A percentile compares a stretch with the other conserved stretches of the same genome.
Evolutionary conservation across 2,888 invertebrate species (phyloP).

Genomic region (Scelioninae gen. 1): DNA sequence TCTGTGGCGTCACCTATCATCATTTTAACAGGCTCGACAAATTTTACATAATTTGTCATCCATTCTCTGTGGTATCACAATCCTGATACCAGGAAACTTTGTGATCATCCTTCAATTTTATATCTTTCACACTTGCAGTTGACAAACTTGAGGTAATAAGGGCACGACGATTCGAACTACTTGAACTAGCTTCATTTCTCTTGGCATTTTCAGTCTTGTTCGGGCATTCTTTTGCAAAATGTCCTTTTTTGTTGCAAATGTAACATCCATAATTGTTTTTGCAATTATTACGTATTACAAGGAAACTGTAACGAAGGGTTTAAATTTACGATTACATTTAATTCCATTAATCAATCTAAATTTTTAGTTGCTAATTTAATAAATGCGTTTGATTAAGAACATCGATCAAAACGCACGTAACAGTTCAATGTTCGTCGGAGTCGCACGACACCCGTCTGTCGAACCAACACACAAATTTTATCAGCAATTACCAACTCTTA

Average conservation of each 20-base stretch:
- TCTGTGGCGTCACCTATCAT: conserved; percentile 69
- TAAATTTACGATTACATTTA: no score
- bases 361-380: no score
- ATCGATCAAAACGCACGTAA: no score
- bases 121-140: neutral
- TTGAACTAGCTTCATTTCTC: conserved; percentile 6
- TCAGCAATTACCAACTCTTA: no score
- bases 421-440: no score
- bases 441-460: no score
- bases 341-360: no score
- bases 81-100: conserved; percentile 12
- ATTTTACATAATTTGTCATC: neutral
- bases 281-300: neutral
- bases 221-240: conserved; percentile 5
- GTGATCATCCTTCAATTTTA: neutral
- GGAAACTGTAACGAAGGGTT: no score
- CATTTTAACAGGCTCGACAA: neutral
- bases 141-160: neutral
- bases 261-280: conserved; percentile 11
- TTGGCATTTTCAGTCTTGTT: neutral
- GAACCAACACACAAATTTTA: no score
- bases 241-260: neutral
- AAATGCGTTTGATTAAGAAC: no score
- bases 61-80: conserved; percentile 3
- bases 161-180: neutral